Base-by-base conservation (phyloP, 2,113 vertebrate species). In the Dicaeum eximium region DNA sequence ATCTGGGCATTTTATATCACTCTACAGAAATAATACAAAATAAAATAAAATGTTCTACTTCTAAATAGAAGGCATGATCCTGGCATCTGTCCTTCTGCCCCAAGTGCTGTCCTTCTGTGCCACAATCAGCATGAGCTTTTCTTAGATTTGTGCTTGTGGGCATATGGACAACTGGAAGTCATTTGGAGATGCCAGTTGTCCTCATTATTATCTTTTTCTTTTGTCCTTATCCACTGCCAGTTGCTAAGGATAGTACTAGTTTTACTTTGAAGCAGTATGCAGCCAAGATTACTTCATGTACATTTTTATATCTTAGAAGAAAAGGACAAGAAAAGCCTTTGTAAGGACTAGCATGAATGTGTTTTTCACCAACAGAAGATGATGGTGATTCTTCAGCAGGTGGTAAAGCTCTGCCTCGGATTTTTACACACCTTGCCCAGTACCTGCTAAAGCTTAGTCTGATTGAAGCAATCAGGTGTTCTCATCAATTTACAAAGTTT, bases 1-100 rank as follows among this genome's bases (percentile, higher is more conserved):
- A 81, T 64, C 77, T 92, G 38, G 47, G 57, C 78, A 79, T 96
- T 93, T 95, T 80, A 93, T 96, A 96, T 93, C 80, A 92, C 71
- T 97, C 42, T 57, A 86, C 56, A 62, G 38, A 89, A 87, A 85
- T 51, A 69, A 71, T 21, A 42, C 27, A 81, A 86, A 80, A 60
- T 33, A 78, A 95, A 85, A 90, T 65, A 65, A 95, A 97, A 92
- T 92, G 84, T 40, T 95, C 89, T 88, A 60, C 77, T 96, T 96
- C 84, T 95, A 86, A 78, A 83, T 70, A 73, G 82, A 96, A 90
- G 88, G 71, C 94, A 82, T 94, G 96, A 69, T 88, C 80, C 57
- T 95, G 92, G 87, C 96, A 96, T 98, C 94, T 97, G 92, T 94
- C 75, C 90, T 95, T 77, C 72, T 94, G 90, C 94, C 96, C 80